Conservation (phyloP, 2,113 vertebrate genomes). For the Orthonyx spaldingii region DNA sequence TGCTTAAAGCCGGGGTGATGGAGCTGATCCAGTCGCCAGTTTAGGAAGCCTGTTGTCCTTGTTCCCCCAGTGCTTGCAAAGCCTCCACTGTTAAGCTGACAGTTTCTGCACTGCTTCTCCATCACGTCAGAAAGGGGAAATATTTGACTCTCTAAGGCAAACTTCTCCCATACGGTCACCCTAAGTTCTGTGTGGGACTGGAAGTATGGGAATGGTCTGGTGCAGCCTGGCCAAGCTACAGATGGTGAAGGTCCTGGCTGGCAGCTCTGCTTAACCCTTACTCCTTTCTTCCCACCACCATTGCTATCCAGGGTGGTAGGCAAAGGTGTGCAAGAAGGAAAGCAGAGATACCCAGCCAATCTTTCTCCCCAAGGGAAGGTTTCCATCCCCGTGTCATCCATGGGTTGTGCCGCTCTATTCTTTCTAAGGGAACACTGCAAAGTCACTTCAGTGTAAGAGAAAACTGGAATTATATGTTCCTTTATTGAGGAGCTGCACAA, state of each 20-base stretch:
- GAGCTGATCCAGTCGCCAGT: background rate
- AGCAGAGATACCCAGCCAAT: background rate
- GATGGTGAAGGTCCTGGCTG: background rate
- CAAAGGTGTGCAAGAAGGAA: background rate
- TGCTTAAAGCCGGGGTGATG: background rate
- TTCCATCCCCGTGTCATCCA: background rate
- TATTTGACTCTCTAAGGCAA: accelerated
- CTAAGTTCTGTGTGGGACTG: accelerated
- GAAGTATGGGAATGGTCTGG: accelerated
- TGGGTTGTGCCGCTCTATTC: background rate
- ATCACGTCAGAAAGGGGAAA: background rate
- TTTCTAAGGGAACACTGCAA: background rate
- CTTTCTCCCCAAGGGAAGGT: background rate
- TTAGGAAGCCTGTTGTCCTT: accelerated
- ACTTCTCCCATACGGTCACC: accelerated
- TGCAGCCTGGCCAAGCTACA: background rate
- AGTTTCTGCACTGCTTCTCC: background rate
- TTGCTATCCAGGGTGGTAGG: background rate
- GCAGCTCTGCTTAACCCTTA: background rate
- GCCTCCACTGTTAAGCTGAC: background rate
- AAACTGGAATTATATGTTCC: background rate
- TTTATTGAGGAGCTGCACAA: background rate
- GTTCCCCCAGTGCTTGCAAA: background rate
- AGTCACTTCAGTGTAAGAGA: background rate
- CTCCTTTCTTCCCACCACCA: background rate